Evolutionary conservation across 2,888 invertebrate genomes (phyloP), one percentile per base, ranked within the genome.

Genomic region (Tenthredo amoena): DNA sequence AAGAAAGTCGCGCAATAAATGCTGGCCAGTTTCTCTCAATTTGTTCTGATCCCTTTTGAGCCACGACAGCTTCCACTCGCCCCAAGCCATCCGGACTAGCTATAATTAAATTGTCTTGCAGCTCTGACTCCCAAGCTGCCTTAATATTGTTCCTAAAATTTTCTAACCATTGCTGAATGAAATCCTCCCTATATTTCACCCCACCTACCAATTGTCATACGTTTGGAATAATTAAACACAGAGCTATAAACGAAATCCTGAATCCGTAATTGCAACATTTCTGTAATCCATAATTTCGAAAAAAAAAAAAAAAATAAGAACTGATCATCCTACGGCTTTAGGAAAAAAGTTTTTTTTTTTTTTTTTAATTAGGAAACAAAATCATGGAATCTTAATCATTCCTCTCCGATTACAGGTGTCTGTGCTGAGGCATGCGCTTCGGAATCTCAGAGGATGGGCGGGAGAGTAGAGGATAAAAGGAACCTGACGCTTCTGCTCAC

Each of bases 1-100:
- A 81, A 62, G 81, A 81, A 37, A 40, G 81, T 81, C 58, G 40
- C 65, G 87, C 86, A 88, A 88, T 88, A 88, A 88, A 88, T 72
- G 79, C n/a, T 68, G 15, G 34, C 58, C 81, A 62, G 76, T 84
- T 86, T 86, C 86, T 85, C 87, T 87, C 87, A 87, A 88, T 88
- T 88, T 87, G 87, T 85, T 79, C 43, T 76, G 86, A 87, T 86
- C 86, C 87, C 62, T 81, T 81, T 81, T 81, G 58, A 81, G 81
- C 81, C 58, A 15, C 40, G 58, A 21, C 62, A 62, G 47, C 34
- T 40, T 34, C 15, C 2, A 37, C n/a, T 81, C 6, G 26, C 43
- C 12, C 26, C 26, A 21, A 47, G 74, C 43, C n/a, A 43, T 50
- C n/a, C 34, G 21, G 81, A 81, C 81, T 31, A 21, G 40, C 37